Conservation (phyloP, 2,113 vertebrate genomes). For the Xiphophorus couchianus region DNA sequence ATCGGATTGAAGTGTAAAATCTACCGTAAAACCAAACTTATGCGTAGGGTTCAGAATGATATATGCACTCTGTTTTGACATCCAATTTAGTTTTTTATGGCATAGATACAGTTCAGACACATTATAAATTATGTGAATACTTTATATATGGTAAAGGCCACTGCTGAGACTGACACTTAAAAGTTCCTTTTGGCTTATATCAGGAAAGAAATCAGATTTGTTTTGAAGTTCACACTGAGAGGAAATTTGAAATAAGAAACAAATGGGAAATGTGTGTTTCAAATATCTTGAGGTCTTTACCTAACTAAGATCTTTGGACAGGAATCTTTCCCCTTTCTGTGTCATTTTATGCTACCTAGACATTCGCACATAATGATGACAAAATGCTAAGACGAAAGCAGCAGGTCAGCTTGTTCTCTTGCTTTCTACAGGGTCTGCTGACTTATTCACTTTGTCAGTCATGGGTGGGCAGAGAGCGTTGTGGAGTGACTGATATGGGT, state of each 20-base stretch:
- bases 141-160: background rate
- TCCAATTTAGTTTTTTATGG: background rate
- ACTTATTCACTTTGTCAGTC: slow-evolving; percentile 71
- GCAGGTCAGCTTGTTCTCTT: slow-evolving; percentile 54
- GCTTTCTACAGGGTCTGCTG: slow-evolving; percentile 51
- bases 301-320: background rate
- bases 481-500: slow-evolving; percentile 55
- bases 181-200: slow-evolving; percentile 8
- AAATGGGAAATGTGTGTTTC: background rate
- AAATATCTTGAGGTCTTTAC: slow-evolving; percentile 20
- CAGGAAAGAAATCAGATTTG: slow-evolving; percentile 2
- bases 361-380: slow-evolving; percentile 53
- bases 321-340: background rate
- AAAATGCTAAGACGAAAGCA: slow-evolving; percentile 50
- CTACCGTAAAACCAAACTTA: background rate
- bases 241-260: background rate
- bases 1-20: background rate
- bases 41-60: background rate
- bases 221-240: slow-evolving; percentile 1
- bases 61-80: no score
- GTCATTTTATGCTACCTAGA: slow-evolving; percentile 34
- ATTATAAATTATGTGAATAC: slow-evolving; percentile 13
- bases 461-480: slow-evolving; percentile 25
- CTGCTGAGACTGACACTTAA: slow-evolving; percentile 4
- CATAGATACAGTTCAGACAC: slow-evolving; percentile 1